Evolutionary conservation across 2,888 invertebrate genomes (phyloP).

Genomic region (Eilema caniola): DNA sequence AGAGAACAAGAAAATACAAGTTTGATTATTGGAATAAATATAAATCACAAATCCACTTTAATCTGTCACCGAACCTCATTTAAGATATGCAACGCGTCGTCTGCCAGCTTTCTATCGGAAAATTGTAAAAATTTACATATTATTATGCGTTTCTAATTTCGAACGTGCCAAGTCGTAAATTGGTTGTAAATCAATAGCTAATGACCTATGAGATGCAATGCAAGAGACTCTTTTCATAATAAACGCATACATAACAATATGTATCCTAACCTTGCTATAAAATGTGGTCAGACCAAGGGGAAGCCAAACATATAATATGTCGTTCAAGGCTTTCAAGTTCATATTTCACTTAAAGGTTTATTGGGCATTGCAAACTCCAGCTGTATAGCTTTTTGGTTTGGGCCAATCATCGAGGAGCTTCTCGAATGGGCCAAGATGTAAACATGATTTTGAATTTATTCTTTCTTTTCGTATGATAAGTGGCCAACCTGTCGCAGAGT

Average conservation of each 20-base stretch:
- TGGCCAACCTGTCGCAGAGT: too few relatives aligned
- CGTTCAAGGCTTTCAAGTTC: neutral
- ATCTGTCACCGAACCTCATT: neutral
- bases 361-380: neutral
- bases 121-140: constrained; percentile 20
- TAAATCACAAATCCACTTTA: neutral
- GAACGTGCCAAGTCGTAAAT: neutral
- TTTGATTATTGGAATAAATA: neutral
- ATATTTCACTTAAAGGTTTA: neutral
- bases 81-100: constrained; percentile 2
- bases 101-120: constrained; percentile 29
- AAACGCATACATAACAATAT: neutral
- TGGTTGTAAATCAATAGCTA: neutral
- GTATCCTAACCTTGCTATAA: neutral
- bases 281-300: neutral
- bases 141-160: constrained; percentile 26
- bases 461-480: too few relatives aligned
- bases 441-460: too few relatives aligned
- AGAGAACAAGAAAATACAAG: neutral
- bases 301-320: neutral
- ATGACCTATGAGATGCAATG: neutral
- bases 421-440: too few relatives aligned
- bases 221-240: neutral
- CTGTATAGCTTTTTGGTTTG: too few relatives aligned
- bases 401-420: too few relatives aligned